A percentile compares a stretch with the other conserved stretches of the same genome.
Conservation (phyloP, 2,113 vertebrate species). For the Ceuthmochares aereus region DNA sequence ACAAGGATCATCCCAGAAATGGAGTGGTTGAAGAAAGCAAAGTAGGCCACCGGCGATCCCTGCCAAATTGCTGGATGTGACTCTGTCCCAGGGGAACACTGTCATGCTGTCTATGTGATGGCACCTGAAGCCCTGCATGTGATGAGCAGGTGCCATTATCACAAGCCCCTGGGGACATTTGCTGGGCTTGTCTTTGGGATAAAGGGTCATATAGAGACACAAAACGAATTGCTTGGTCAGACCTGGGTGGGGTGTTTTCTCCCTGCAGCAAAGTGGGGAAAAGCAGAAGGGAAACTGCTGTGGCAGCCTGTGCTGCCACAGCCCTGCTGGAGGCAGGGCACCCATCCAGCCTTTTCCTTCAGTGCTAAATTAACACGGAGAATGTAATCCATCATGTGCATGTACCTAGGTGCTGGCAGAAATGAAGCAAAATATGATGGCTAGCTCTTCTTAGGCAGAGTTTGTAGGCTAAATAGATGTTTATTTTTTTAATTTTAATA, state of each 20-base stretch:
- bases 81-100: background rate
- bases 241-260: background rate
- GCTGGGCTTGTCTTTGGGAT: background rate
- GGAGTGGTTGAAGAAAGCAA: background rate
- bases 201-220: background rate
- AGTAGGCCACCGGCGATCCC: background rate
- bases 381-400: rapidly evolving
- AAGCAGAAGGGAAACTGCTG: background rate
- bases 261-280: background rate
- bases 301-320: rapidly evolving
- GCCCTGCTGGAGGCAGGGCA: background rate
- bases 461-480: background rate
- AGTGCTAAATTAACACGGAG: background rate
- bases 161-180: background rate
- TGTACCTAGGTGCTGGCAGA: background rate
- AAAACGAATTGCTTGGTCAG: rapidly evolving
- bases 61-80: background rate
- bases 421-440: background rate
- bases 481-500: background rate
- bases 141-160: background rate
- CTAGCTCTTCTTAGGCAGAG: background rate
- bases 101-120: rapidly evolving
- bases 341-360: background rate
- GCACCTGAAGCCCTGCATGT: background rate
- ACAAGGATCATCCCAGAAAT: background rate